Percentiles rank a stretch among this genome's conserved stretches.
Evolutionary conservation across 2,888 invertebrate species (phyloP).

Genomic region (Drosophila lutescens): DNA sequence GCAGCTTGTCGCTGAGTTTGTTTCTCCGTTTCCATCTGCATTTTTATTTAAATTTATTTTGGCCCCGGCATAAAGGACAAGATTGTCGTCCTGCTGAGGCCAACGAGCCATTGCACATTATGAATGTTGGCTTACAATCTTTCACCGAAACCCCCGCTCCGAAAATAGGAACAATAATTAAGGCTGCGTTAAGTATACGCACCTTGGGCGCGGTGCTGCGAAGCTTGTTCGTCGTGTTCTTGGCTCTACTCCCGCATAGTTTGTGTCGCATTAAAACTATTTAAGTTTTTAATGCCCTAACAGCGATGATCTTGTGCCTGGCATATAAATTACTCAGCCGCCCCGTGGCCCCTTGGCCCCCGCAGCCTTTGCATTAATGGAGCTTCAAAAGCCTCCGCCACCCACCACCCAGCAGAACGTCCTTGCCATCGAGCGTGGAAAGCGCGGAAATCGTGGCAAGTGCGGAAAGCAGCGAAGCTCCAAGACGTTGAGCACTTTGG

Average conservation of each 20-base stretch:
- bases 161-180: conserved; percentile 16
- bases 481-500: conserved; percentile 72
- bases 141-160: not conserved
- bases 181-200: conserved; percentile 53
- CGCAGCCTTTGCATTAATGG: conserved; percentile 20
- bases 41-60: conserved; percentile 56
- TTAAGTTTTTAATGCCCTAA: conserved; percentile 79
- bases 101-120: conserved; percentile 56
- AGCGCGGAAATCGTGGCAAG: conserved; percentile 22
- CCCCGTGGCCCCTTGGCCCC: not conserved
- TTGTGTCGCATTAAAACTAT: conserved; percentile 76
- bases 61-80: conserved; percentile 34
- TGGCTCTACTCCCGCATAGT: conserved; percentile 56
- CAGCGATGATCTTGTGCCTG: conserved; percentile 74
- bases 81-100: conserved; percentile 30
- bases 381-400: conserved; percentile 66
- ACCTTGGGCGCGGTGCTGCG: conserved; percentile 28
- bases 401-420: conserved; percentile 44
- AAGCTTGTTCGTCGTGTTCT: conserved; percentile 18
- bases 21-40: conserved; percentile 40
- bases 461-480: conserved; percentile 4
- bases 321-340: conserved; percentile 73
- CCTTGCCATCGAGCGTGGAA: conserved; percentile 44
- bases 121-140: conserved; percentile 43
- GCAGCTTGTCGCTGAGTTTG: conserved; percentile 50